These are phyloP conservation scores for Serinus canaria DNA, from an alignment of 2,113 vertebrate species.

Conservation along the genomic window DNA sequence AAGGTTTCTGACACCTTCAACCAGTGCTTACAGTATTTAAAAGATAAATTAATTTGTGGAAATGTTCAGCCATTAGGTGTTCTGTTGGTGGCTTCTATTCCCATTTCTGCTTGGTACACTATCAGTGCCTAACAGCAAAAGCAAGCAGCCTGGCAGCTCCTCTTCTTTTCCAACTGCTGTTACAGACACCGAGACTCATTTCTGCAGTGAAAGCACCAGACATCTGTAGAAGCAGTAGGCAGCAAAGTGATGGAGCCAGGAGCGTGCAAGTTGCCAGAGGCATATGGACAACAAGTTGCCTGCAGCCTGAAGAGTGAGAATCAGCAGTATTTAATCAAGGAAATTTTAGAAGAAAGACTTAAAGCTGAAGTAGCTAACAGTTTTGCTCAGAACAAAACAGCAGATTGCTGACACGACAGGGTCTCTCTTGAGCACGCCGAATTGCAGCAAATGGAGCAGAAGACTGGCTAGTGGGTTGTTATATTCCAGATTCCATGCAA, in stretches of 20 bases:
- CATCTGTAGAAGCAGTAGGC: conserved; percentile 60
- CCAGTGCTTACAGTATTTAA: not conserved
- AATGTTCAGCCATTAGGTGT: not conserved
- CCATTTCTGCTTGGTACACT: not conserved
- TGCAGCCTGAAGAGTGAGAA: conserved; percentile 24
- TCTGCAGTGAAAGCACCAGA: conserved; percentile 26
- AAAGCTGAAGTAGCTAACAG: conserved; percentile 23
- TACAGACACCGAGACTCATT: not conserved
- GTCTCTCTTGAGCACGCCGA: not conserved
- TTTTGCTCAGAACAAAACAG: conserved; percentile 49
- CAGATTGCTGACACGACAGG: conserved; percentile 51
- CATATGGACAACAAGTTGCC: conserved; percentile 35
- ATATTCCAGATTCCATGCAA: not conserved
- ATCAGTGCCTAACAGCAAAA: not conserved
- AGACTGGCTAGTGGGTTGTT: conserved; percentile 21
- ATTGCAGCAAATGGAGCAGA: conserved; percentile 57
- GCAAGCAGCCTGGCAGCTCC: conserved; percentile 3
- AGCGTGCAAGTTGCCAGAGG: conserved; percentile 24
- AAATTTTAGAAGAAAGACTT: conserved; percentile 22
- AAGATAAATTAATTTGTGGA: not conserved
- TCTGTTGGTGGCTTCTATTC: not conserved
- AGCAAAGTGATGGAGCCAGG: conserved; percentile 45
- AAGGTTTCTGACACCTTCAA: not conserved
- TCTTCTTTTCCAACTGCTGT: not conserved
- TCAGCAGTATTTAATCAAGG: conserved; percentile 37